Evolutionary conservation across 2,797 vertebrate genomes (phyloP).

Genomic region (Poecilia gillii): DNA sequence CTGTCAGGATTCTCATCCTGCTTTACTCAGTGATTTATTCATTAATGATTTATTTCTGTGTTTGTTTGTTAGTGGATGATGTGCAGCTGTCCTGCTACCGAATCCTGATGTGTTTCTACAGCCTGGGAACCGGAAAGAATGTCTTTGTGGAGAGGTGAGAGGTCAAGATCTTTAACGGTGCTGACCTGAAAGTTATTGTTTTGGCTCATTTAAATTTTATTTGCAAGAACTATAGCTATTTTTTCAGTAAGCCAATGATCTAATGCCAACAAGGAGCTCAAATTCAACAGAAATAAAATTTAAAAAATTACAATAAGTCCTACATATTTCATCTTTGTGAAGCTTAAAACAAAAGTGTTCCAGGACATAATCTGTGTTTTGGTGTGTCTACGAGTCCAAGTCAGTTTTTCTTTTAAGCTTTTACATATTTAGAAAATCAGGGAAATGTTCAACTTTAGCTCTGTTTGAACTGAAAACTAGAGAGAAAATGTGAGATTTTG

Average conservation of each 20-base stretch:
- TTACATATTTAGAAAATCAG: neutral
- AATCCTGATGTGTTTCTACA: slow-evolving; percentile 92
- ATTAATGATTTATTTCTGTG: neutral
- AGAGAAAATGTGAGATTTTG: neutral
- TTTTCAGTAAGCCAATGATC: neutral
- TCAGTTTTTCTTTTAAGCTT: neutral
- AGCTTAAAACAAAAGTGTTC: neutral
- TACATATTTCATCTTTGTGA: neutral
- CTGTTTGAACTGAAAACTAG: neutral
- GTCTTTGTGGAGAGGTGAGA: slow-evolving; percentile 94
- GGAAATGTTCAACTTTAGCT: neutral
- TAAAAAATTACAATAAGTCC: too few relatives aligned
- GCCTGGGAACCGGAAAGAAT: slow-evolving; percentile 94
- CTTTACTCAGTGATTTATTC: neutral
- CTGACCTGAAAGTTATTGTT: neutral
- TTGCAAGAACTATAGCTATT: neutral
- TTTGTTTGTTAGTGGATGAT: slow-evolving; percentile 88
- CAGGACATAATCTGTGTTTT: neutral
- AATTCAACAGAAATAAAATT: neutral
- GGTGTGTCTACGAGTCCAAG: neutral
- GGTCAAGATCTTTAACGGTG: neutral
- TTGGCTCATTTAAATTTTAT: neutral
- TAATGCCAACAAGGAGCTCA: neutral
- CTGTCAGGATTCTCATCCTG: neutral
- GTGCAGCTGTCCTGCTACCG: slow-evolving; percentile 97